Evolutionary conservation across 1,140 invertebrate genomes (phyloP).

Genomic region (Diachasma alloeum): DNA sequence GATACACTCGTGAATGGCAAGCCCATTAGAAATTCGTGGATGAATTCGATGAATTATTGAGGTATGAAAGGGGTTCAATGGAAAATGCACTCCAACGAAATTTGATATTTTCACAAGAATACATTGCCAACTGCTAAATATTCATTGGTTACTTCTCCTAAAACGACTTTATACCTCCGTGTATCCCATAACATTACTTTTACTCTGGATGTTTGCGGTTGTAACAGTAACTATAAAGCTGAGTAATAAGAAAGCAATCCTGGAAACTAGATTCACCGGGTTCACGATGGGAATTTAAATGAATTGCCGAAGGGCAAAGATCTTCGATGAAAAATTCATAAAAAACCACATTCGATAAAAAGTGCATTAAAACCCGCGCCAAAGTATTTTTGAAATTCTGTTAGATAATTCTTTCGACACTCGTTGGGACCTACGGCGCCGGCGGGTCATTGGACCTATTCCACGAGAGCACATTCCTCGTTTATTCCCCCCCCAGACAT

Average conservation of each 20-base stretch:
- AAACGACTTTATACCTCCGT: not conserved
- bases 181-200: not conserved
- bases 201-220: not conserved
- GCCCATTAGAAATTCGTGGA: not conserved
- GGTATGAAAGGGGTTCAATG: not conserved
- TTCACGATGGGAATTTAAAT: no score
- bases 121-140: not conserved
- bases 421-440: not conserved
- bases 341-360: no score
- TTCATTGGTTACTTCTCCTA: not conserved
- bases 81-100: not conserved
- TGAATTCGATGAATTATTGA: not conserved
- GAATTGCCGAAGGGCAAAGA: no score
- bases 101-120: not conserved
- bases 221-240: not conserved
- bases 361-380: not conserved
- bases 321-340: not conserved
- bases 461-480: constrained; percentile 9
- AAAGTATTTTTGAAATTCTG: not conserved
- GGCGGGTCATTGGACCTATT: constrained; percentile 11
- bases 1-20: no score
- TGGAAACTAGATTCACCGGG: not conserved
- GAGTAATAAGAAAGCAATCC: not conserved
- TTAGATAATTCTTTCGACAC: not conserved
- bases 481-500: constrained; percentile 20